Evolutionary conservation across 2,888 invertebrate genomes (phyloP).

Genomic region (Clitarchus hookeri): DNA sequence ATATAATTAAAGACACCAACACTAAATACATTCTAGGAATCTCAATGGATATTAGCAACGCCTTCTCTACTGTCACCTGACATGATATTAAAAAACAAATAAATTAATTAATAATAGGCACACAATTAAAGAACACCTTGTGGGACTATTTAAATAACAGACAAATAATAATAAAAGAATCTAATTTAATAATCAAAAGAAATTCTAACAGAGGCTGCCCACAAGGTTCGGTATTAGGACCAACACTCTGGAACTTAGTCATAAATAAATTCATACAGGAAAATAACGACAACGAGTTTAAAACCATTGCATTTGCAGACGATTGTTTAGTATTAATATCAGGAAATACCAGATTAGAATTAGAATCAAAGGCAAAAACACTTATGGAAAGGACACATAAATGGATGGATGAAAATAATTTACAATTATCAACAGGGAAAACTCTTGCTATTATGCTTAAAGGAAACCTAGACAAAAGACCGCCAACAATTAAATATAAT

Average conservation of each 20-base stretch:
- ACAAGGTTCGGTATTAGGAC: background rate
- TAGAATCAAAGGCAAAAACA: background rate
- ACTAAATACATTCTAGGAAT: no score
- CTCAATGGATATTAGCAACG: no score
- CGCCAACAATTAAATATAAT: background rate
- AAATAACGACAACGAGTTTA: background rate
- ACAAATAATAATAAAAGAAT: background rate
- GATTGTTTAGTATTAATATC: background rate
- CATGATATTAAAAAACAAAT: background rate
- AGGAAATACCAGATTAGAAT: background rate
- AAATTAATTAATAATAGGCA: background rate
- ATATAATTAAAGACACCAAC: no score
- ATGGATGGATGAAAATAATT: background rate
- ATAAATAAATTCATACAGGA: background rate
- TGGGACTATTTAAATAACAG: background rate
- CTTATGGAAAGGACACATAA: background rate
- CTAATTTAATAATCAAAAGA: background rate
- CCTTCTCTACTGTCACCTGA: no score
- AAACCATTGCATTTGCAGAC: background rate
- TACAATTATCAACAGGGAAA: background rate
- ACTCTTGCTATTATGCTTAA: background rate
- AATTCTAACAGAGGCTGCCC: background rate
- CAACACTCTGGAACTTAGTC: background rate
- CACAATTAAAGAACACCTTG: background rate
- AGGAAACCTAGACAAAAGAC: background rate